phyloP scores from a whole-genome alignment of 2,888 invertebrate species.

The Metopia argyrocephala region DNA sequence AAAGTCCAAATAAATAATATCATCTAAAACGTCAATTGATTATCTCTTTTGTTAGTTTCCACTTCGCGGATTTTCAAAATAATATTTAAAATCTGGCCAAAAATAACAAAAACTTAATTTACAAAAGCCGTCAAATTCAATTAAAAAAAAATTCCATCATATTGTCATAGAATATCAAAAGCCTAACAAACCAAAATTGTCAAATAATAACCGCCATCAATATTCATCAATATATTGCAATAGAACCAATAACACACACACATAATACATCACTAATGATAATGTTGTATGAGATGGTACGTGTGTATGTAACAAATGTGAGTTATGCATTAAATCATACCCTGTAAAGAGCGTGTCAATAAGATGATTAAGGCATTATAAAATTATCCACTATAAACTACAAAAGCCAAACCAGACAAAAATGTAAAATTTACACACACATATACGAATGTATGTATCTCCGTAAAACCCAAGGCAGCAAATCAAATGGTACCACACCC shows the following conservation, averaged over 20 bases:
- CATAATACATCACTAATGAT: neutral
- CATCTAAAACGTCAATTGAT: neutral
- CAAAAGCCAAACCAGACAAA: neutral
- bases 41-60: neutral
- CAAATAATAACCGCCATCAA: conserved; percentile 5
- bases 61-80: neutral
- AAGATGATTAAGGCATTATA: conserved; percentile 64
- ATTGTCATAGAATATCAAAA: neutral
- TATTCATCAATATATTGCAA: neutral
- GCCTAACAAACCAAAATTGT: neutral
- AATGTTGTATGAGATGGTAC: no score
- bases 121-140: neutral
- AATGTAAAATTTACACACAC: neutral
- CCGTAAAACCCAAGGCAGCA: conserved; percentile 5
- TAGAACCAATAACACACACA: neutral
- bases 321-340: conserved; percentile 50
- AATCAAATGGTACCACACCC: conserved; percentile 52
- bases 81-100: neutral
- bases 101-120: neutral
- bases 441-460: neutral
- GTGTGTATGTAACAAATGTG: neutral
- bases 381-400: conserved; percentile 59
- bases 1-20: no score
- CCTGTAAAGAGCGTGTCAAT: conserved; percentile 55
- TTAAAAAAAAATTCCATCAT: neutral